Conservation (phyloP, 2,797 vertebrate species). For the Liasis olivaceus region DNA sequence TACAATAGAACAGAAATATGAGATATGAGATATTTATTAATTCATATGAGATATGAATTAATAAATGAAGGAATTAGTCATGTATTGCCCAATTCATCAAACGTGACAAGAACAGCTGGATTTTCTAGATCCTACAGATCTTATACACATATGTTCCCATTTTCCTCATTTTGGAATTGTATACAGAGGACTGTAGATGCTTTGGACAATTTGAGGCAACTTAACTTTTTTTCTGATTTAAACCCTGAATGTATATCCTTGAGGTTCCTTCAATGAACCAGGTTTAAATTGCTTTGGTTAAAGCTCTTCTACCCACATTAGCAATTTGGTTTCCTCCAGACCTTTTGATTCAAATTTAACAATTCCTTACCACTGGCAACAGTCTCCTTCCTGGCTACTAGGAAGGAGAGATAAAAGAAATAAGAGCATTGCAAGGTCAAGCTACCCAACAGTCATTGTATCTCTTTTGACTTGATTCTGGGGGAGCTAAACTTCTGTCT, state of each 20-base stretch:
- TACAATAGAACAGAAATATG: neutral
- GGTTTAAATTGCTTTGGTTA: neutral
- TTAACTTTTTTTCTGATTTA: neutral
- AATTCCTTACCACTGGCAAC: too few relatives aligned
- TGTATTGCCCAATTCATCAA: neutral
- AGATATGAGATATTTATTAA: too few relatives aligned
- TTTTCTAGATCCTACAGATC: too few relatives aligned
- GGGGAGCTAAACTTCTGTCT: too few relatives aligned
- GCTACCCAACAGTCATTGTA: neutral
- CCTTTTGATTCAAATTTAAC: too few relatives aligned
- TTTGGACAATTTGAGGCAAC: too few relatives aligned
- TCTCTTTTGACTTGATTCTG: neutral
- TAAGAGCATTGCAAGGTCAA: neutral
- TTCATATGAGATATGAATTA: neutral
- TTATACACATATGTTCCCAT: too few relatives aligned
- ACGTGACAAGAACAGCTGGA: neutral
- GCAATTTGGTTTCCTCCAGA: too few relatives aligned
- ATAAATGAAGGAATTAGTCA: neutral
- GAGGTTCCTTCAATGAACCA: neutral
- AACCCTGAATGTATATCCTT: neutral
- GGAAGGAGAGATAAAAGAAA: neutral
- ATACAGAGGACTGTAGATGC: too few relatives aligned
- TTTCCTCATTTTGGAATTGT: too few relatives aligned
- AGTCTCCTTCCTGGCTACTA: neutral
- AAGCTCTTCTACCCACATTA: neutral